Evolutionary conservation across 2,797 vertebrate species (phyloP), one percentile per base, ranked within the genome.

Genomic region (Oreochromis grahami): DNA sequence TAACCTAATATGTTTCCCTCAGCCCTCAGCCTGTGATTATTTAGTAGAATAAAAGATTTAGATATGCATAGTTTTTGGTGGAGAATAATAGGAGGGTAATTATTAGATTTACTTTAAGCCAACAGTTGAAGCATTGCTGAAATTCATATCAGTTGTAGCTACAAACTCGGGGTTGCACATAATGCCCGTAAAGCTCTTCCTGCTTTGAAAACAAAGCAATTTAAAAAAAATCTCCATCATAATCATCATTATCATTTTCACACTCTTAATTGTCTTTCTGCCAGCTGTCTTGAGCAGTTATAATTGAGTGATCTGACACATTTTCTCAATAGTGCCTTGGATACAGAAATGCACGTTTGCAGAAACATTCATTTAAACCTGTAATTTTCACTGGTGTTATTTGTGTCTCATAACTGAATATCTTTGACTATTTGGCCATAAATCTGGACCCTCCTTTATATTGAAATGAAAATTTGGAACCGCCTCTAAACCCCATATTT

Each of bases 251-350:
- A 96, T 95, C 90, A 94, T 95, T 94, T 92, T 96, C 95, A 88
- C 94, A 92, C 92, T 94, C 94, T 93, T 96, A 96, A 97, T 96
- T 95, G 95, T 96, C 93, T 93, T 63, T 86, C 95, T 96, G 96
- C 96, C 96, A 97, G 96, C 96, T 97, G 96, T 96, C 95, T 96
- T 70, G 82, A 94, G 92, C 92, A 93, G 93, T 88, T 94, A 91
- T 95, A 96, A 96, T 96, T 96, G 95, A 97, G 94, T 95, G 93
- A 96, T 96, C 92, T 95, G 95, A 94, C 95, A 95, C 93, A 95
- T 95, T 96, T 94, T 94, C 94, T 93, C 92, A 91, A 89, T 90
- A 87, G 92, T 79, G 90, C 88, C 93, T 90, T 90, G 86, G 91
- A 95, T 93, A 90, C 93, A 91, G 93, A 88, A 91, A 89, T 86